These are phyloP conservation scores for Oreochromis grahami DNA, from an alignment of 2,797 vertebrate genomes.

Conservation along the genomic window DNA sequence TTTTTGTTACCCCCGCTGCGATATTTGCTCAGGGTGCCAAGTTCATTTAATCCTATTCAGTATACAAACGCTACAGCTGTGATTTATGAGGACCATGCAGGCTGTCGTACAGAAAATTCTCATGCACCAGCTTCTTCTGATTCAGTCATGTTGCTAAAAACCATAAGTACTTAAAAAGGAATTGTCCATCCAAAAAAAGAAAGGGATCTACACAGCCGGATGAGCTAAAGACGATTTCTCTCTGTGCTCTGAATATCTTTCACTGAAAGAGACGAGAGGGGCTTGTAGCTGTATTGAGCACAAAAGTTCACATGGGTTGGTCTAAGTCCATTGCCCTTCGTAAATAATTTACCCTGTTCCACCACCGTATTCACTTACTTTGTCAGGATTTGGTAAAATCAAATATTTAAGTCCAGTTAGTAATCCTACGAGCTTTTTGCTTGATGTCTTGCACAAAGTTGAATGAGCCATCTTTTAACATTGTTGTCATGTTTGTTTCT, in stretches of 20 bases:
- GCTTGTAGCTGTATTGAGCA: neutral
- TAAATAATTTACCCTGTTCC: constrained; percentile 3
- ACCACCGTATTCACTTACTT: neutral
- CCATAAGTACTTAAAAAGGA: neutral
- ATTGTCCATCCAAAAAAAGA: neutral
- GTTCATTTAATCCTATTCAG: neutral
- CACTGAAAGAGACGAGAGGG: neutral
- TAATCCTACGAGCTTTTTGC: neutral
- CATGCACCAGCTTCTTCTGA: constrained; percentile 12
- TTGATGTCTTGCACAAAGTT: neutral
- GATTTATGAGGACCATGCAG: neutral
- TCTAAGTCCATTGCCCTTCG: neutral
- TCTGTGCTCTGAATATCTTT: constrained; percentile 25
- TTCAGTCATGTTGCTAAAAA: constrained; percentile 2
- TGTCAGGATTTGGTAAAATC: neutral
- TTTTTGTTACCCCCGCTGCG: neutral
- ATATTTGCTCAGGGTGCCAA: constrained; percentile 6
- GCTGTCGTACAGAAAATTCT: constrained; percentile 9
- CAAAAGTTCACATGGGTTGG: neutral
- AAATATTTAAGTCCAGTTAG: neutral
- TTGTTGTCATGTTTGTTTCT: constrained; percentile 34
- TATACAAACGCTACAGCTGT: neutral
- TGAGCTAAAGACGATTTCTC: constrained; percentile 16
- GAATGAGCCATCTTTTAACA: neutral
- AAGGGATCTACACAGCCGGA: constrained; percentile 1